phyloP scores from a whole-genome alignment of 2,797 vertebrate genomes.

The Lepilemur septentrionalis region DNA sequence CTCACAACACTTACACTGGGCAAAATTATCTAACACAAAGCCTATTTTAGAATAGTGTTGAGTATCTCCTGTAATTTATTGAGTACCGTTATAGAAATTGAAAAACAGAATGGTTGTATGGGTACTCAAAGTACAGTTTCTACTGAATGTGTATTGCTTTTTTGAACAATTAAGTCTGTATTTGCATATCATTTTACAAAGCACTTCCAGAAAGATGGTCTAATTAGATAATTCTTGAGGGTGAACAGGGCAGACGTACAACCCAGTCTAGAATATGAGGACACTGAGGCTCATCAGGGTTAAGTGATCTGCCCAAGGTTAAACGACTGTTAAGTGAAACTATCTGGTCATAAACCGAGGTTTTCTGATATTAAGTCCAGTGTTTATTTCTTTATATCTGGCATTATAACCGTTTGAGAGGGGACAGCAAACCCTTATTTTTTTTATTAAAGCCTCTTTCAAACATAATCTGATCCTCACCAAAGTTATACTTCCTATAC shows the following conservation, averaged over 20 bases:
- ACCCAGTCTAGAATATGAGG: neutral
- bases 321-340: neutral
- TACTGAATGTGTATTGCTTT: neutral
- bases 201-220: neutral
- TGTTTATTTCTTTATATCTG: neutral
- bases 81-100: neutral
- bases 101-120: neutral
- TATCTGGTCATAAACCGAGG: neutral
- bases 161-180: neutral
- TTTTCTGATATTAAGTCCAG: neutral
- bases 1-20: neutral
- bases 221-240: neutral
- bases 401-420: neutral
- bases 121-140: neutral
- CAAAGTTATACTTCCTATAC: neutral
- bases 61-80: neutral
- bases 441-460: neutral
- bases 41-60: neutral
- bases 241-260: neutral
- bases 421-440: neutral
- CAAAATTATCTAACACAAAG: neutral
- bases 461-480: slow-evolving; percentile 13
- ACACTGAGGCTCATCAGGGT: neutral
- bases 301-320: neutral
- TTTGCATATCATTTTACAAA: slow-evolving; percentile 16